Evolutionary conservation across 2,113 vertebrate genomes (phyloP).

Genomic region (Scatophagus argus): DNA sequence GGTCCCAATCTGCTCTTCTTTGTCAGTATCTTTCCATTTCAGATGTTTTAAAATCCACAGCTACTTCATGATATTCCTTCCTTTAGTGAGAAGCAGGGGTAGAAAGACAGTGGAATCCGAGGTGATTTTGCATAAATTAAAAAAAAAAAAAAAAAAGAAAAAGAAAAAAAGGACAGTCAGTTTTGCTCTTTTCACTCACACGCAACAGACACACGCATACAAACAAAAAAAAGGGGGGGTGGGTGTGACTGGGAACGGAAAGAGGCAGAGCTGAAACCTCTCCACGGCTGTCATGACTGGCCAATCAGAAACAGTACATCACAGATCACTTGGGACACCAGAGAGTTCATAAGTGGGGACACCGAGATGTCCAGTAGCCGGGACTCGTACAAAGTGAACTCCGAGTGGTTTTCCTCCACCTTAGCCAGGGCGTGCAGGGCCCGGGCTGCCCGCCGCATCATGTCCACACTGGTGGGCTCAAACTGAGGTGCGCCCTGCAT

Average conservation of each 20-base stretch:
- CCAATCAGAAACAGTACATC: slow-evolving; percentile 99
- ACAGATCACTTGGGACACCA: slow-evolving; percentile 99
- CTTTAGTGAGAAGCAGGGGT: slow-evolving; percentile 91
- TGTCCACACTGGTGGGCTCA: slow-evolving; percentile 98
- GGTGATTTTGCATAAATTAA: slow-evolving; percentile 99
- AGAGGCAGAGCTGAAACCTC: slow-evolving; percentile 77
- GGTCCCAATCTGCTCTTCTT: slow-evolving; percentile 79
- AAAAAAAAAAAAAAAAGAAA: slow-evolving; percentile 82
- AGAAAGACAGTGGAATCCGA: slow-evolving; percentile 96
- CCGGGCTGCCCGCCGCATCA: slow-evolving; percentile 98
- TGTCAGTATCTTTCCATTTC: slow-evolving; percentile 66
- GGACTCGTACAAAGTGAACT: slow-evolving; percentile 98
- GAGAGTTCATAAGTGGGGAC: slow-evolving; percentile 97
- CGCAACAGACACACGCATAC: slow-evolving; percentile 84
- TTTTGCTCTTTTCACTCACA: slow-evolving; percentile 91
- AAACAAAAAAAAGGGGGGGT: slow-evolving; percentile 46
- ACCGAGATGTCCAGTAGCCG: slow-evolving; percentile 99
- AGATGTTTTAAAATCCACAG: slow-evolving; percentile 76
- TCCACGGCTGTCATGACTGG: slow-evolving; percentile 98
- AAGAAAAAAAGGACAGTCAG: slow-evolving; percentile 85
- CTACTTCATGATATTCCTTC: slow-evolving; percentile 87
- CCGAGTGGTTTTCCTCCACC: slow-evolving; percentile 98
- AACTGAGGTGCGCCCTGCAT: slow-evolving; percentile 93
- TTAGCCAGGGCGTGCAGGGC: slow-evolving; percentile 97
- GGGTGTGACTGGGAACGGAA: slow-evolving; percentile 39